phyloP scores from a whole-genome alignment of 2,888 invertebrate genomes.

The Bugulina stolonifera region DNA sequence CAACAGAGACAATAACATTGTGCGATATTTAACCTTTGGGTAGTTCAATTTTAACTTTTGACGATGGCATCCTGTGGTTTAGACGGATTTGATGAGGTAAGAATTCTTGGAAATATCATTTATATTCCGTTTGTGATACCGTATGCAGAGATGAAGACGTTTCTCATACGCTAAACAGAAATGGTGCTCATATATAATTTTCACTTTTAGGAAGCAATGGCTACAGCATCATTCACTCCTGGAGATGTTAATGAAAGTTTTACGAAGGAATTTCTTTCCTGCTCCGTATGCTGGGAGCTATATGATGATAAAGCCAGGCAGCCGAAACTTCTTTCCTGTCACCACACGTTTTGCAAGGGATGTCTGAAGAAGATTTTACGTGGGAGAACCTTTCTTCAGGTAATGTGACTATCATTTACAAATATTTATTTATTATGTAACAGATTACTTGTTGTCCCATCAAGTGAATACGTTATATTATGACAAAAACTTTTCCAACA shows the following conservation, averaged over 20 bases:
- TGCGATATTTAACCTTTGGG: too few relatives aligned
- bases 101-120: too few relatives aligned
- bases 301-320: constrained; percentile 48
- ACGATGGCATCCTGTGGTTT: not conserved
- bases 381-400: constrained; percentile 6
- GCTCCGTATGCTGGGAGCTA: constrained; percentile 49
- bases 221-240: not conserved
- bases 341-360: constrained; percentile 51
- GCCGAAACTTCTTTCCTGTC: constrained; percentile 51
- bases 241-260: constrained; percentile 35
- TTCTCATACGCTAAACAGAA: not conserved
- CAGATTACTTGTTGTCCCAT: too few relatives aligned
- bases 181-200: too few relatives aligned
- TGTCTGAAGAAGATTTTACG: constrained; percentile 45
- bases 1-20: not conserved
- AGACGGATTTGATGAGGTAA: not conserved
- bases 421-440: too few relatives aligned
- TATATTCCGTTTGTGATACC: too few relatives aligned
- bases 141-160: not conserved
- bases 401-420: too few relatives aligned
- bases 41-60: not conserved
- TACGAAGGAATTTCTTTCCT: constrained; percentile 45
- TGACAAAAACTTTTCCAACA: too few relatives aligned
- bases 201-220: constrained; percentile 8
- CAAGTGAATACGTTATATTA: too few relatives aligned